Evolutionary conservation across 2,888 invertebrate genomes (phyloP), one percentile per base, ranked within the genome.

Genomic region (Euzetes globulus): DNA sequence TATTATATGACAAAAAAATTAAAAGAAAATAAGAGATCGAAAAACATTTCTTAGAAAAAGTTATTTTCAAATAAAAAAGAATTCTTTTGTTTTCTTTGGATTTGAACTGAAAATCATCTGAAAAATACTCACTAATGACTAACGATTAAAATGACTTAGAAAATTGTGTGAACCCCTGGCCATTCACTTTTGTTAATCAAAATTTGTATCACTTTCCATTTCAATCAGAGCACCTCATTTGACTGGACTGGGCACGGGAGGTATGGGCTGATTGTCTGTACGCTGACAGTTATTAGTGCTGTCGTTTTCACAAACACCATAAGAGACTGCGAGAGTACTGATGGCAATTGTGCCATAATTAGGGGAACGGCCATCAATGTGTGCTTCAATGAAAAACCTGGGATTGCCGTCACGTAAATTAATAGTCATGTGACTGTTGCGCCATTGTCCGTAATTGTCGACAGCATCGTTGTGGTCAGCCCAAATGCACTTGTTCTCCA

Each of bases 321-420:
- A 68, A 1, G 37, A 9, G 15, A 68, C 22, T 1, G 68, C 15
- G 13, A 68, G 17, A 41, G 19, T 19, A 22, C 68, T 68, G 45
- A 68, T 41, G 15, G 68, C 68, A 13, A 68, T 11, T 11, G 45
- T 68, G 25, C 68, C 68, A 68, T 68, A 68, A 37, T 45, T 68
- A 11, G 68, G 68, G 19, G 68, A 45, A 1, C 68, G 41, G 13
- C 7, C 41, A 22, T 68, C 45, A 2, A 68, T 68, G 13, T 68
- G 68, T 1, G 41, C 68, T 22, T 68, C 68, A 45, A 68, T 68
- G 68, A 68, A 68, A 22, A 68, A 68, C 3, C 68, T 19, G 4
- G 68, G 68, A 15, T 68, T 45, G 11, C 68, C 68, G 33, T 37
- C 68, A 33, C 68, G 13, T 13, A 68, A 45, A 41, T 68, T 22